Evolutionary conservation across 2,888 invertebrate genomes (phyloP).

Genomic region (Patella depressa): DNA sequence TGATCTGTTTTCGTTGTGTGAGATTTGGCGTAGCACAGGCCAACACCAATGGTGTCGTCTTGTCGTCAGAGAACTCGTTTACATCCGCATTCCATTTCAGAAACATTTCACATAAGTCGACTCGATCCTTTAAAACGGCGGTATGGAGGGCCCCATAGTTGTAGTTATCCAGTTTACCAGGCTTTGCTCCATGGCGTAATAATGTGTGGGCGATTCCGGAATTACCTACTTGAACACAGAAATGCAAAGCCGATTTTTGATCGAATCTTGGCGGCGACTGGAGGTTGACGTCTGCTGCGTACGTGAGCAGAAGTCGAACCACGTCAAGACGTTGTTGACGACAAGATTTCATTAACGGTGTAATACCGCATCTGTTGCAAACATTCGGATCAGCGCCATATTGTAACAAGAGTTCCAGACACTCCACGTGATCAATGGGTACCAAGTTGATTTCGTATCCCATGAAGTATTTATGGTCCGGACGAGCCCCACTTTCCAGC

Average conservation of each 20-base stretch:
- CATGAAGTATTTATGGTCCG: constrained; percentile 92
- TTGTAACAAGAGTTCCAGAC: constrained; percentile 84
- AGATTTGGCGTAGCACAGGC: constrained; percentile 66
- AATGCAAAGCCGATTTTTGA: constrained; percentile 88
- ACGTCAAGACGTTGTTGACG: constrained; percentile 70
- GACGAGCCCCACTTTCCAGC: constrained; percentile 87
- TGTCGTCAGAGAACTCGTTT: constrained; percentile 69
- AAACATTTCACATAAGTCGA: constrained; percentile 63
- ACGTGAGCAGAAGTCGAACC: constrained; percentile 77
- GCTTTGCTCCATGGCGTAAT: constrained; percentile 84
- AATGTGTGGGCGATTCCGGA: constrained; percentile 81
- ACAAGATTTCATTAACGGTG: constrained; percentile 92
- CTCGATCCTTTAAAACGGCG: constrained; percentile 78
- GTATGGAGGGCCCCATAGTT: constrained; percentile 86
- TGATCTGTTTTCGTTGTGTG: constrained; percentile 55
- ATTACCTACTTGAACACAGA: constrained; percentile 85
- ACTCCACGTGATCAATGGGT: constrained; percentile 82
- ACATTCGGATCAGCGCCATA: constrained; percentile 92
- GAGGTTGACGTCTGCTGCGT: constrained; percentile 89
- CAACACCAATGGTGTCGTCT: constrained; percentile 71
- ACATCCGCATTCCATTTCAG: constrained; percentile 73
- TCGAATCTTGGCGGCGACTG: constrained; percentile 89
- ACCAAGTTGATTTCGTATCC: constrained; percentile 91
- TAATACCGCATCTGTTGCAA: constrained; percentile 87
- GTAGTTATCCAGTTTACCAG: constrained; percentile 77